These are phyloP conservation scores for Amiota communis DNA, from an alignment of 2,888 invertebrate genomes.

Conservation along the genomic window DNA sequence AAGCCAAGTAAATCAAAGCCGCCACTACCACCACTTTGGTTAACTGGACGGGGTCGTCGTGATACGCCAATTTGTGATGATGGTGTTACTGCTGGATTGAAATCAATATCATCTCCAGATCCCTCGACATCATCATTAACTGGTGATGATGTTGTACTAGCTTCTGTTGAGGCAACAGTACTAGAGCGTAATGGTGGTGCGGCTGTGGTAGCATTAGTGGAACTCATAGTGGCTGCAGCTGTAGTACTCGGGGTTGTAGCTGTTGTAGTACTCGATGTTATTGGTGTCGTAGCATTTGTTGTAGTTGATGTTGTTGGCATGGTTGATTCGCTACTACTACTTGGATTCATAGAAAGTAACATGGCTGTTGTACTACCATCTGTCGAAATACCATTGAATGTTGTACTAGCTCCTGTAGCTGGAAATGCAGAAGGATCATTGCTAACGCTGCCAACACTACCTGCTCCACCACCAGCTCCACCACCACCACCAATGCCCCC, in stretches of 20 bases:
- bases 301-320: constrained; percentile 30
- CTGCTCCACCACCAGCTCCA: constrained; percentile 31
- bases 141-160: constrained; percentile 43
- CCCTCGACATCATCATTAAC: constrained; percentile 74
- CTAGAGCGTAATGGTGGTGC: constrained; percentile 6
- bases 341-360: too few species aligned
- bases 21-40: constrained; percentile 54
- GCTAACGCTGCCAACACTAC: neutral
- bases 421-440: constrained; percentile 20
- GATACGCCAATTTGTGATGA: constrained; percentile 51
- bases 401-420: neutral
- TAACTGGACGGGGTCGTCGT: constrained; percentile 61
- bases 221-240: constrained; percentile 23
- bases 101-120: constrained; percentile 74
- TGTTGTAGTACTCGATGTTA: constrained; percentile 19
- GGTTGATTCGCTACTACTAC: constrained; percentile 13
- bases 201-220: constrained; percentile 2
- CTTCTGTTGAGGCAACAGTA: constrained; percentile 33
- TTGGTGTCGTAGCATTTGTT: constrained; percentile 29
- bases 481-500: neutral
- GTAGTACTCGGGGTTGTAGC: constrained; percentile 27
- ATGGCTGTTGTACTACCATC: neutral
- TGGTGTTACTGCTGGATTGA: constrained; percentile 37
- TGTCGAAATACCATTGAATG: neutral
- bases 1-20: constrained; percentile 71